phyloP scores from a whole-genome alignment of 1,140 invertebrate species.

The Drosophila pandora region DNA sequence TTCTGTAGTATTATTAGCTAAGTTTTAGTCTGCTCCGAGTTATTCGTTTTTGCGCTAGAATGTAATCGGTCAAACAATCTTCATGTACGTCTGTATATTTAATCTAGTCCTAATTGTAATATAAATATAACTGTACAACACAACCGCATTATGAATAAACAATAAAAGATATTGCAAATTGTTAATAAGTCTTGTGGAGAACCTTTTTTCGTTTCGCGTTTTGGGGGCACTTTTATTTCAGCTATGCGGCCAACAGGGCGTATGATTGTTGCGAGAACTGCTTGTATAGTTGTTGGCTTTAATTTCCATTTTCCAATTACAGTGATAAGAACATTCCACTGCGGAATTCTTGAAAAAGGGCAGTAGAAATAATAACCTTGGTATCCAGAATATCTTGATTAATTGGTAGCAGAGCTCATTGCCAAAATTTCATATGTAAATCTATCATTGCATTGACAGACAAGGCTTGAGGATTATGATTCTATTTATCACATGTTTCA shows the following conservation, averaged over 20 bases:
- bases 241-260: no score
- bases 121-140: conserved; percentile 74
- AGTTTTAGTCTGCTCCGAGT: conserved; percentile 41
- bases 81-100: conserved; percentile 67
- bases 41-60: conserved; percentile 62
- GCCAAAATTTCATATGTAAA: conserved; percentile 37
- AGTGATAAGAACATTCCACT: conserved; percentile 17
- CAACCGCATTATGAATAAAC: conserved; percentile 34
- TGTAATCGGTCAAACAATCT: conserved; percentile 56
- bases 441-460: conserved; percentile 41
- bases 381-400: conserved; percentile 35
- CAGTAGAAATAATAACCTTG: not conserved
- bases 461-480: conserved; percentile 27
- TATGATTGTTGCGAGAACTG: no score
- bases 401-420: conserved; percentile 24
- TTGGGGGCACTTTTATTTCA: no score
- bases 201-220: conserved; percentile 10
- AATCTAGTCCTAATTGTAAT: conserved; percentile 80
- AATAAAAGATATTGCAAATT: conserved; percentile 67
- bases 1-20: conserved; percentile 59
- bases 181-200: conserved; percentile 25
- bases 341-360: conserved; percentile 12
- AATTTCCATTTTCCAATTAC: conserved; percentile 7
- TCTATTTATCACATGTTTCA: conserved; percentile 59
- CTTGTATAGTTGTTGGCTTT: not conserved